Evolutionary conservation across 2,888 invertebrate genomes (phyloP).

Genomic region (Halictus ligatus): DNA sequence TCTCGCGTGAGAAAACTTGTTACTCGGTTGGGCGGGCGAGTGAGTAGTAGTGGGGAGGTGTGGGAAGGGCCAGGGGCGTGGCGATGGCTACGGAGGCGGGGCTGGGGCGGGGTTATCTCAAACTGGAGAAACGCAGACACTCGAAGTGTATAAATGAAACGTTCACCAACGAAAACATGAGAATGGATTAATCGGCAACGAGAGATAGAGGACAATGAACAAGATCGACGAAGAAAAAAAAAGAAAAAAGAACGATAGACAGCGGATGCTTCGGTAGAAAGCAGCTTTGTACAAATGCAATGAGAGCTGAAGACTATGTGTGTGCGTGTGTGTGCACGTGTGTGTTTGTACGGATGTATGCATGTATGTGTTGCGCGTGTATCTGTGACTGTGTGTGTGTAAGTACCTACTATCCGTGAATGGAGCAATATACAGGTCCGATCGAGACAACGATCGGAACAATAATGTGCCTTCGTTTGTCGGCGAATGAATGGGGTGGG

Average conservation of each 20-base stretch:
- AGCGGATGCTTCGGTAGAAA: slow-evolving; percentile 42
- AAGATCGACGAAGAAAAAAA: neutral
- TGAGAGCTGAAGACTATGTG: slow-evolving; percentile 36
- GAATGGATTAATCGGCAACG: neutral
- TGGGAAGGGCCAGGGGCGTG: neutral
- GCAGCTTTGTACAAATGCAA: slow-evolving; percentile 69
- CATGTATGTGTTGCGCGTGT: neutral
- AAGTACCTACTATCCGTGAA: slow-evolving; percentile 57
- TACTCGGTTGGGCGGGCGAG: neutral
- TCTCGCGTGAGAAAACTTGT: slow-evolving; percentile 21
- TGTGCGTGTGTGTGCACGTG: slow-evolving; percentile 6
- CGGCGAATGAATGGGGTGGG: neutral
- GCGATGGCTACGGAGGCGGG: neutral
- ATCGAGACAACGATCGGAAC: slow-evolving; percentile 19
- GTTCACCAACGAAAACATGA: slow-evolving; percentile 22
- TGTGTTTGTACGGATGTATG: neutral
- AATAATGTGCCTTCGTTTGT: slow-evolving; percentile 30
- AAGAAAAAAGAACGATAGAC: neutral
- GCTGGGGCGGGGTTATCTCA: neutral
- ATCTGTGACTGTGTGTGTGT: slow-evolving; percentile 30
- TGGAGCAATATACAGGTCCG: slow-evolving; percentile 55
- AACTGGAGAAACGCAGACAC: slow-evolving; percentile 31
- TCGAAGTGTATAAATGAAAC: slow-evolving; percentile 28
- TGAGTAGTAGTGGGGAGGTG: neutral
- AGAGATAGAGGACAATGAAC: neutral